phyloP scores from a whole-genome alignment of 2,797 vertebrate genomes.

The Parotocinclus haroldoi region DNA sequence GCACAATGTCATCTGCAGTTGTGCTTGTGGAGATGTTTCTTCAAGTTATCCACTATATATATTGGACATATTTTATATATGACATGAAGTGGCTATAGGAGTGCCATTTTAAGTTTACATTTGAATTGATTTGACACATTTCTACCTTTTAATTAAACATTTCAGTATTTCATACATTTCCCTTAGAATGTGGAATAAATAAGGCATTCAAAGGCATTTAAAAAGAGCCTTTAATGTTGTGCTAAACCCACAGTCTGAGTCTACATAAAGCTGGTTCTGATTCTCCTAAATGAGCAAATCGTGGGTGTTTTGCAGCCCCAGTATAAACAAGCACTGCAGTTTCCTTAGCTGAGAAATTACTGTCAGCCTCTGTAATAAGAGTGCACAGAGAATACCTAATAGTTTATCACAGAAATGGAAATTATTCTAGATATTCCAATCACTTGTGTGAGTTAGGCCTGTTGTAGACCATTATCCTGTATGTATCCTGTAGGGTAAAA shows the following conservation, averaged over 20 bases:
- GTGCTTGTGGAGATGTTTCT: neutral
- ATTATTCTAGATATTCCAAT: constrained; percentile 71
- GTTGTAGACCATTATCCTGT: constrained; percentile 72
- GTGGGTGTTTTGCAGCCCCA: constrained; percentile 72
- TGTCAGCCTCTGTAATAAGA: constrained; percentile 75
- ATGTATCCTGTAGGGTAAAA: constrained; percentile 63
- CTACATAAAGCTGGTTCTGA: constrained; percentile 65
- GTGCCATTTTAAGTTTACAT: too few relatives aligned
- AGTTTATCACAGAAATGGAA: constrained; percentile 69
- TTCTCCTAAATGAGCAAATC: constrained; percentile 74
- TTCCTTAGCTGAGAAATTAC: constrained; percentile 72
- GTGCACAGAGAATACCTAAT: constrained; percentile 78
- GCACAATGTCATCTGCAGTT: neutral
- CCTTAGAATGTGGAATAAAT: neutral
- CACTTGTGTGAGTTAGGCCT: constrained; percentile 68
- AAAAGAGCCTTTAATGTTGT: constrained; percentile 53
- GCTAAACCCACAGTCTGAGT: constrained; percentile 1
- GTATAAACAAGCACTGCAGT: constrained; percentile 70
- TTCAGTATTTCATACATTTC: neutral
- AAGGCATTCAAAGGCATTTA: neutral
- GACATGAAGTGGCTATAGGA: too few relatives aligned
- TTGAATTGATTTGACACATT: neutral
- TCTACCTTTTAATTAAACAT: neutral
- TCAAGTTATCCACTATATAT: too few relatives aligned
- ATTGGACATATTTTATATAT: too few relatives aligned